Base-by-base conservation (phyloP, 2,888 invertebrate genomes). In the Cosmorhoe ocellata region DNA sequence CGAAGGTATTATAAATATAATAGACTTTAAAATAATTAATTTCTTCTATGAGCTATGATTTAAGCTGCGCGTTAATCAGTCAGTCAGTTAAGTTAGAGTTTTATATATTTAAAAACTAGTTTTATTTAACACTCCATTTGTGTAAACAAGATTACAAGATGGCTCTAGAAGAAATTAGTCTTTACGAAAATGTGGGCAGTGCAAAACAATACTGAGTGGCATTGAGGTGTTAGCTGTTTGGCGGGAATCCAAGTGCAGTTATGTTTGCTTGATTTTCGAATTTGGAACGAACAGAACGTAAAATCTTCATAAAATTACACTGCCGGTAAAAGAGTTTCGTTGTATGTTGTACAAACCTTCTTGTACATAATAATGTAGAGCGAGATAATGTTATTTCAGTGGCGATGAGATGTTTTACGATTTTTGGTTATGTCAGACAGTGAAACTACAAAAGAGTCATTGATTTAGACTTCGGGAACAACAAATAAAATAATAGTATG, bases 171-270 rank as follows among this genome's bases (percentile, higher is more conserved):
- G 28, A 49, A 34, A 30, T 18, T 22, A 24, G 48, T 37, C 18
- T 51, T 45, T 44, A 41, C 26, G 37, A 27, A 45, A 45, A 49
- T 39, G 46, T 49, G 9, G 44, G 42, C 33, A 40, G 47, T 38
- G 22, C 28, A 22, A 46, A 51, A 49, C 38, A 45, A 43, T 42
- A 47, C 58, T 48, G 31, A 55, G 56, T 24, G 24, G 54, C 58
- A 47, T 27, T 49, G 48, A 38, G 40, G 32, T 36, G 39, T 52
- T 55, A 1, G 24, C 24, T 24, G 3, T 24, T 24, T 58, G 61
- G 61, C 56, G 39, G 31, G 26, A 52, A 48, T 55, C 58, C 61
- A 58, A 50, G 28, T 58, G 60, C 60, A 61, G 36, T n/a, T n/a
- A n/a, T 53, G 45, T 49, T 24, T 38, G 30, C 34, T 47, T 34